Percentiles rank a stretch among this genome's conserved stretches.
Conservation (phyloP, 2,113 vertebrate species). For the Lamprotornis superbus region DNA sequence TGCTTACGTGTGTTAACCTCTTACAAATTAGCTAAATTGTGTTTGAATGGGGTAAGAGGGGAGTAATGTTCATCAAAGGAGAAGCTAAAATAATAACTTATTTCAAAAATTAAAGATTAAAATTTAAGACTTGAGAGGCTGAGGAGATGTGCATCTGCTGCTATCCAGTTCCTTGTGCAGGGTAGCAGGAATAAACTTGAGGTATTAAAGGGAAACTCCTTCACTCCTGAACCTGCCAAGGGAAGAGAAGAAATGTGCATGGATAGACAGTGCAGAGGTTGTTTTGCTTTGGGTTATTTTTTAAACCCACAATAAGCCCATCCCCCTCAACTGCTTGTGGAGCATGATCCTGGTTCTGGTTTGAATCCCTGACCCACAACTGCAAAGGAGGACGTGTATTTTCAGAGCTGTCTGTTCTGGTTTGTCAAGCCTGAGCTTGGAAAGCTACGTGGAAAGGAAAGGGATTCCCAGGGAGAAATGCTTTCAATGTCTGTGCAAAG, state of each 20-base stretch:
- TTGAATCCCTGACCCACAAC: neutral
- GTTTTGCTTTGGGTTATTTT: neutral
- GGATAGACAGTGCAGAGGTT: too few species aligned
- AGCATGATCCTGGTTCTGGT: neutral
- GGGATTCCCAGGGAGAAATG: conserved; percentile 2
- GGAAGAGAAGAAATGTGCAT: neutral
- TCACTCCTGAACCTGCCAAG: neutral
- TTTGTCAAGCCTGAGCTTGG: conserved; percentile 12
- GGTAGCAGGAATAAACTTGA: neutral
- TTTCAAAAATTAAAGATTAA: neutral
- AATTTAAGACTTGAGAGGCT: neutral
- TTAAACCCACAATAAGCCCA: neutral
- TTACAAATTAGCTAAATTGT: neutral
- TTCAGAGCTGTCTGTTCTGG: conserved; percentile 35
- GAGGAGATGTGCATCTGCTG: neutral
- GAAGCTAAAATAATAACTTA: neutral
- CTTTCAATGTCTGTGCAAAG: neutral
- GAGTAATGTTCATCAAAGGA: neutral
- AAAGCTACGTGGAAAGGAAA: neutral
- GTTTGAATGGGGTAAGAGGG: neutral
- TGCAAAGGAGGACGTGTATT: conserved; percentile 10
- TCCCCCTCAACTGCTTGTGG: neutral
- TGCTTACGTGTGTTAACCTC: accelerated
- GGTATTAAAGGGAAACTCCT: neutral
- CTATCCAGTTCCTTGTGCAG: neutral